phyloP scores from a whole-genome alignment of 2,797 vertebrate genomes.

The Gymnocypris eckloni region DNA sequence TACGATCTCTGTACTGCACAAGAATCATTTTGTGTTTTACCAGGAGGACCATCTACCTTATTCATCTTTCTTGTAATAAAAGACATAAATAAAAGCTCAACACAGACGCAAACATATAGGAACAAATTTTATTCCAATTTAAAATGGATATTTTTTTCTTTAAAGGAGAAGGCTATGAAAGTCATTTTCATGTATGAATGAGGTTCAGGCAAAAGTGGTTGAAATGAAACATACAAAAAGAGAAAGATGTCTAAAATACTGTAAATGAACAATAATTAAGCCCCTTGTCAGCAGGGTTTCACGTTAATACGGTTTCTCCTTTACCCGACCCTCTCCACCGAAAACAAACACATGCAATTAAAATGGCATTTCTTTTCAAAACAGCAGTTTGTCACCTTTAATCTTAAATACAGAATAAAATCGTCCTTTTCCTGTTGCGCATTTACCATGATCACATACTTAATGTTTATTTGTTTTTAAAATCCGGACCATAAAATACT shows the following conservation, averaged over 20 bases:
- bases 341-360: constrained; percentile 89
- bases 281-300: constrained; percentile 69
- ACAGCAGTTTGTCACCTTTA: constrained; percentile 81
- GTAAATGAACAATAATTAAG: constrained; percentile 81
- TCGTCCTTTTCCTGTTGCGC: constrained; percentile 72
- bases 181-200: constrained; percentile 91
- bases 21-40: not conserved
- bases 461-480: constrained; percentile 85
- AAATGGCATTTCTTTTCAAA: constrained; percentile 85
- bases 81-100: constrained; percentile 56
- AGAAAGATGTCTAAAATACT: constrained; percentile 86
- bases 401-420: constrained; percentile 83
- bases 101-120: constrained; percentile 84
- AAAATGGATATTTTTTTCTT: constrained; percentile 93
- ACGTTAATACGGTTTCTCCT: constrained; percentile 71
- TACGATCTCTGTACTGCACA: too few species aligned
- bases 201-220: constrained; percentile 88
- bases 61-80: not conserved
- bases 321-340: constrained; percentile 73
- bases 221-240: constrained; percentile 84
- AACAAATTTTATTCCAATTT: constrained; percentile 99
- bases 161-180: constrained; percentile 99
- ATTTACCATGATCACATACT: constrained; percentile 80
- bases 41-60: not conserved
- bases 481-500: constrained; percentile 87